Base-by-base conservation (phyloP, 2,113 vertebrate genomes). In the Poecilia latipinna region DNA sequence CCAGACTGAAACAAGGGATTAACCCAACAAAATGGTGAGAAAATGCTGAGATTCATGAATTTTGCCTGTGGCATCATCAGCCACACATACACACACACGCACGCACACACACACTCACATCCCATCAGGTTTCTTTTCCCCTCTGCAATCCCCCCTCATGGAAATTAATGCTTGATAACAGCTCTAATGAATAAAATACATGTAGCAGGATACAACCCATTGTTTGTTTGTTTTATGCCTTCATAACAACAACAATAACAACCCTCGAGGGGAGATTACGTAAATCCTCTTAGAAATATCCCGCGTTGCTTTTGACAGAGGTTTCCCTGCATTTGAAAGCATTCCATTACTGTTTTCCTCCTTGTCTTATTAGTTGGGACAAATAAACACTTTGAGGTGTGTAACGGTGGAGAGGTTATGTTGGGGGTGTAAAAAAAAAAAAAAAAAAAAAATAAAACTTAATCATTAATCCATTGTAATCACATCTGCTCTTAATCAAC, bases 391-490 rank as follows among this genome's bases (percentile, higher is more conserved):
- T 87, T 62, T 95, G 91, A 91, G 91, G 90, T 93, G 94, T 82
- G 88, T 91, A 93, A 95, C 95, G 94, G 94, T 95, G 92, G 88
- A 95, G 89, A 94, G 92, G 93, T 86, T 79, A 75, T 13, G 37
- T 61, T 31, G 12, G 26, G 35, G 62, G 22, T 32, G 68, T 10
- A 2, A 44, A 12, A 29, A 29, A 29, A 29, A 2, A 37, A 12
- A 37, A 37, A 35, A 0, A 10, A 35, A 35, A 39, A 42, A 66
- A 86, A 79, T 73, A 93, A 90, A 92, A 91, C 91, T 95, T 97
- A 96, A 95, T 96, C 96, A 96, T 96, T 95, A 96, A 96, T 95
- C 96, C 96, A 95, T 95, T 93, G 94, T 96, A 96, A 96, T 96
- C 90, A 92, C 96, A 96, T 96, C 95, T 95, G 95, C 95, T 91